These are phyloP conservation scores for Malthinus flaveolus DNA, from an alignment of 2,888 invertebrate genomes.

Conservation along the genomic window DNA sequence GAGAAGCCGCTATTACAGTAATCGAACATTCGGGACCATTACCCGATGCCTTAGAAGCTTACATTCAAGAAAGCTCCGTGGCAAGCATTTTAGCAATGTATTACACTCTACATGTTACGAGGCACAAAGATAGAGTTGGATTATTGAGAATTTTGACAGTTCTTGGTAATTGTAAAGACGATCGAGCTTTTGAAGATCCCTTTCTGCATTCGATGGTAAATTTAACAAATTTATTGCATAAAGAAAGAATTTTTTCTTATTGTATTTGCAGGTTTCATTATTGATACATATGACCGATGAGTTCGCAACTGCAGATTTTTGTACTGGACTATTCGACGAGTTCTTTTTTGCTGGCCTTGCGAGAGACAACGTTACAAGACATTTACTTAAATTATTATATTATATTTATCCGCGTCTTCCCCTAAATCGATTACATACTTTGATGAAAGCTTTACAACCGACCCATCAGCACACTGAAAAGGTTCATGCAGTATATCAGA, in stretches of 20 bases:
- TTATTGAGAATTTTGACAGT: constrained; percentile 86
- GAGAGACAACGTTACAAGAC: constrained; percentile 89
- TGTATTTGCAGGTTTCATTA: constrained; percentile 63
- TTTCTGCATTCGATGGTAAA: constrained; percentile 87
- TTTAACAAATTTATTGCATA: constrained; percentile 8
- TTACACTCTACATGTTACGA: constrained; percentile 87
- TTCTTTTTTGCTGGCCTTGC: constrained; percentile 90
- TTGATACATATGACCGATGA: constrained; percentile 90
- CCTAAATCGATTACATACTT: constrained; percentile 72
- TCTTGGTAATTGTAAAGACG: constrained; percentile 87
- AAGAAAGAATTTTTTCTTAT: background rate
- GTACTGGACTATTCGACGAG: constrained; percentile 93
- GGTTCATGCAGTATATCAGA: constrained; percentile 77
- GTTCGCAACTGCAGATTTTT: constrained; percentile 91
- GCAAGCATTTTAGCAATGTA: constrained; percentile 94
- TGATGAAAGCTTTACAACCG: constrained; percentile 79
- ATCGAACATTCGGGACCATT: constrained; percentile 93
- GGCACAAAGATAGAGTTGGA: constrained; percentile 78
- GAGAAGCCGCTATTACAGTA: constrained; percentile 89
- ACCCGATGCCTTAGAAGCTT: constrained; percentile 91
- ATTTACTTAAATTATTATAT: constrained; percentile 88
- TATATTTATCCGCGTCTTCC: constrained; percentile 87
- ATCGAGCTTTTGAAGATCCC: constrained; percentile 92
- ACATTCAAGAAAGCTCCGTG: constrained; percentile 87
- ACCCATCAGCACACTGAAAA: constrained; percentile 82